A percentile compares a stretch with the other conserved stretches of the same genome.
phyloP scores from a whole-genome alignment of 2,888 invertebrate species.

The Caenorhabditis japonica region DNA sequence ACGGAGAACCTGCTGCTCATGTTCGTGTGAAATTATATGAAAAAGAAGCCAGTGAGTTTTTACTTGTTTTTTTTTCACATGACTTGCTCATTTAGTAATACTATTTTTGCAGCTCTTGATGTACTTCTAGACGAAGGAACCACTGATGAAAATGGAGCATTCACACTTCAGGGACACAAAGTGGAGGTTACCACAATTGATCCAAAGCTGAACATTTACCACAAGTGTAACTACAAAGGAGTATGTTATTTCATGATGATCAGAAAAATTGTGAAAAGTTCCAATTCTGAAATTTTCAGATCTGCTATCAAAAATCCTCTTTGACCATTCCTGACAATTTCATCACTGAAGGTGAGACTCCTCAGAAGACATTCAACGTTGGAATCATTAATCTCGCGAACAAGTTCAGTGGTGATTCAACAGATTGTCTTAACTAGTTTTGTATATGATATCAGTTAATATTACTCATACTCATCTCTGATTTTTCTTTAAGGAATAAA shows the following conservation, averaged over 20 bases:
- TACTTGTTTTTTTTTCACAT: too few species aligned
- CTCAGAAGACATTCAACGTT: conserved; percentile 70
- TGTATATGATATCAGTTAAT: conserved; percentile 11
- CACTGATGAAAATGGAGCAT: conserved; percentile 69
- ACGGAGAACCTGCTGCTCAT: conserved; percentile 67
- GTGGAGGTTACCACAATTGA: conserved; percentile 59
- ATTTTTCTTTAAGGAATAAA: too few species aligned
- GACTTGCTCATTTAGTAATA: too few species aligned
- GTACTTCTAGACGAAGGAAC: conserved; percentile 71
- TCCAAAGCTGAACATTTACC: conserved; percentile 59
- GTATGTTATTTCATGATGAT: conserved; percentile 6
- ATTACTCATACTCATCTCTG: conserved; percentile 6
- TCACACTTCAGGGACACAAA: conserved; percentile 62
- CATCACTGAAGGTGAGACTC: conserved; percentile 64
- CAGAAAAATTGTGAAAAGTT: not conserved
- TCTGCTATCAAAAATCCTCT: conserved; percentile 70
- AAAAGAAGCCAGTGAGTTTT: conserved; percentile 60
- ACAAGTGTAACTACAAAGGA: conserved; percentile 57
- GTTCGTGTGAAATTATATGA: conserved; percentile 73
- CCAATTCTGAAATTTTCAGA: conserved; percentile 20
- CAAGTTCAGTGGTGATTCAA: conserved; percentile 68
- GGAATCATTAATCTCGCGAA: conserved; percentile 71
- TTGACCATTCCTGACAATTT: conserved; percentile 70
- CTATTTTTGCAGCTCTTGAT: conserved; percentile 62
- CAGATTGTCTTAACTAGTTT: conserved; percentile 69